Evolutionary conservation across 2,888 invertebrate genomes (phyloP), one percentile per base, ranked within the genome.

Genomic region (Drosophila yooni): DNA sequence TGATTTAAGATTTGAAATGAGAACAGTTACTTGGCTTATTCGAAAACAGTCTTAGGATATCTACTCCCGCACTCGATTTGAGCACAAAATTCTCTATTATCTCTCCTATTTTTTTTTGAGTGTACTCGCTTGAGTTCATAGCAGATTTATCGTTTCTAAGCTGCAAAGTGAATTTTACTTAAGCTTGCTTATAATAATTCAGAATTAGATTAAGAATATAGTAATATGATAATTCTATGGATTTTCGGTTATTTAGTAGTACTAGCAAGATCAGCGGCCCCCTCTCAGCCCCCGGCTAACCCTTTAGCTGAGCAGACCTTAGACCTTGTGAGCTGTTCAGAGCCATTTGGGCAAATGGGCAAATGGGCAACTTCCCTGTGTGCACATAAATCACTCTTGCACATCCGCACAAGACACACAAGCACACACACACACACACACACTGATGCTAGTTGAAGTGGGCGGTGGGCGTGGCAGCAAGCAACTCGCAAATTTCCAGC

Each of bases 401-500:
- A 82, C 85, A 87, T 87, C 85, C 85, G 88, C 79, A 76, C 67
- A 77, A 76, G 43, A 63, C 38, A 68, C 63, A 63, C 31, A 51
- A 40, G 50, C 18, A 40, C 34, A 67, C 50, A 58, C 36, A 54
- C 50, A 46, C 21, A 29, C 34, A 36, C 27, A 58, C 33, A 34
- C 34, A 58, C 29, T 31, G 56, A 53, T 64, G 46, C 46, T 15
- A 38, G 63, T 48, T 62, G 54, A 53, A 59, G 61, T 53, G 48
- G 74, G 74, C 52, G 34, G 57, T 60, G 62, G 78, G 71, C 68
- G 83, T 80, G 79, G 57, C 69, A 59, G n/a, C 56, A 64, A 79
- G 79, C 79, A 86, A 88, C 86, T 83, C 81, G 83, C 81, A 82
- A 88, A 88, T 88, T 89, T 88, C 76, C 88, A 88, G 83, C 78